These are phyloP conservation scores for Chironomus tentans DNA, from an alignment of 2,888 invertebrate genomes.

Conservation along the genomic window DNA sequence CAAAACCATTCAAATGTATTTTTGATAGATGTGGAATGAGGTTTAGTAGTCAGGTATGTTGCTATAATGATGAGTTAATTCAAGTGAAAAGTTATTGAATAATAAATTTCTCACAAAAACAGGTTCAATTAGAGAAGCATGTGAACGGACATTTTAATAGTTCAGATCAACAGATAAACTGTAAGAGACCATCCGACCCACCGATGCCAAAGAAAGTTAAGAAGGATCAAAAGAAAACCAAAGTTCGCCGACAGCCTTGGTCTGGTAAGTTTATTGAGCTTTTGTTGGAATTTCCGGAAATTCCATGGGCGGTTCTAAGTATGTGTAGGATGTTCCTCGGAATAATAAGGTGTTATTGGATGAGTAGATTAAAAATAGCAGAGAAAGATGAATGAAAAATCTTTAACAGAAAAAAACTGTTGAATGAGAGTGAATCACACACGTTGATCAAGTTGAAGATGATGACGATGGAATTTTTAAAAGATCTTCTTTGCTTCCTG, in stretches of 20 bases:
- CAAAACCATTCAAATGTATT: slow-evolving; percentile 91
- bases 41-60: slow-evolving; percentile 74
- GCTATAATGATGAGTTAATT: slow-evolving; percentile 18
- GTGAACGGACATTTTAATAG: slow-evolving; percentile 83
- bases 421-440: too few relatives aligned
- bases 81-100: background rate
- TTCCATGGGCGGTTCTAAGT: background rate
- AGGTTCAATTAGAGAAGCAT: slow-evolving; percentile 72
- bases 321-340: too few relatives aligned
- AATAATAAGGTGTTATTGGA: too few relatives aligned
- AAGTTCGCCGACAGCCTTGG: slow-evolving; percentile 80
- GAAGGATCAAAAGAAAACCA: slow-evolving; percentile 79
- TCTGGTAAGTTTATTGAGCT: slow-evolving; percentile 55
- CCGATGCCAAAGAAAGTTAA: slow-evolving; percentile 68
- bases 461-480: too few relatives aligned
- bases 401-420: too few relatives aligned
- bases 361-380: too few relatives aligned
- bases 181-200: slow-evolving; percentile 65
- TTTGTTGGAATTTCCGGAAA: background rate
- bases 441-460: too few relatives aligned
- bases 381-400: too few relatives aligned
- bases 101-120: background rate
- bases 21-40: slow-evolving; percentile 86
- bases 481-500: too few relatives aligned
- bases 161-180: slow-evolving; percentile 45